phyloP scores from a whole-genome alignment of 2,113 vertebrate genomes.

The Balaenoptera acutorostrata region DNA sequence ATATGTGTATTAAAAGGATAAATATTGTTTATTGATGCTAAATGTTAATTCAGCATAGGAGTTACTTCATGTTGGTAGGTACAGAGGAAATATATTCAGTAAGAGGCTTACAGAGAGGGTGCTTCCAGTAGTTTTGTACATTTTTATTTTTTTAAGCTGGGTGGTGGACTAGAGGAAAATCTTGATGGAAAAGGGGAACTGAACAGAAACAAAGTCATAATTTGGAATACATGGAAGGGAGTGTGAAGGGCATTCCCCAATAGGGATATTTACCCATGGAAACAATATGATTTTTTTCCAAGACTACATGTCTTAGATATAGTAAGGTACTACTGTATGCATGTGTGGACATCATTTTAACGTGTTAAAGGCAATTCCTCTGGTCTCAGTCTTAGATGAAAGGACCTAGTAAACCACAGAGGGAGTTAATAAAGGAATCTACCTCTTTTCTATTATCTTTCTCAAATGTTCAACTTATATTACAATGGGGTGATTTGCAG shows the following conservation, averaged over 20 bases:
- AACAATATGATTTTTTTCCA: neutral
- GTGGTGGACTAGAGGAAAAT: neutral
- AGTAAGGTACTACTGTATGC: neutral
- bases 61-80: neutral
- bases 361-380: neutral
- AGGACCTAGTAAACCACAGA: neutral
- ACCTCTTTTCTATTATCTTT: neutral
- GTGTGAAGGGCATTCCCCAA: neutral
- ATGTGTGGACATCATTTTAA: neutral
- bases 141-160: neutral
- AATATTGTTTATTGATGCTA: neutral
- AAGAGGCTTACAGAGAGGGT: neutral
- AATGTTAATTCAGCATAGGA: neutral
- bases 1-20: neutral
- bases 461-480: neutral
- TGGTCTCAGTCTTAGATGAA: neutral
- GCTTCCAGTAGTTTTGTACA: neutral
- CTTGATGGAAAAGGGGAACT: neutral
- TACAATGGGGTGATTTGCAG: neutral
- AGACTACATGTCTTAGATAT: neutral
- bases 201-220: neutral
- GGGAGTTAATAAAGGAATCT: neutral
- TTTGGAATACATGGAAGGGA: neutral
- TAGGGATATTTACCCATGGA: neutral
- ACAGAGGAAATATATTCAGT: neutral